Evolutionary conservation across 2,888 invertebrate genomes (phyloP).

Genomic region (Helobdella robusta): DNA sequence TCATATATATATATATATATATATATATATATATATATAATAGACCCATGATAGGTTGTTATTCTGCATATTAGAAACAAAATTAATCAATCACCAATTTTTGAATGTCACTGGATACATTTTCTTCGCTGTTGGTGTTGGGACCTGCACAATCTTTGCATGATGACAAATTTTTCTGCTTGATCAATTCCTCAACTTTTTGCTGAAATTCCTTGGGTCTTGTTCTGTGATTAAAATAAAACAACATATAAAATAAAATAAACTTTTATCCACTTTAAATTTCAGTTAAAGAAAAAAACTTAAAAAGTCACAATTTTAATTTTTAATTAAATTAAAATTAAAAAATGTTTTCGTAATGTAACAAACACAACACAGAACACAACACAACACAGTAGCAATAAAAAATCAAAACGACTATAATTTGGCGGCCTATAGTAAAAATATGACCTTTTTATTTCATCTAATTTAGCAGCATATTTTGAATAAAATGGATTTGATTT

Average conservation of each 20-base stretch:
- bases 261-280: background rate
- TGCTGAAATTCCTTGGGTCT: conserved; percentile 37
- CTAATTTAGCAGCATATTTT: conserved; percentile 42
- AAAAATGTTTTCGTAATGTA: too few relatives aligned
- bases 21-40: background rate
- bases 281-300: background rate
- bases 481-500: conserved; percentile 42
- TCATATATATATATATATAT: background rate
- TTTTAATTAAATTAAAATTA: background rate
- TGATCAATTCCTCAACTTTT: conserved; percentile 35
- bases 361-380: background rate
- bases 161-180: too few relatives aligned
- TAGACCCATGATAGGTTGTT: background rate
- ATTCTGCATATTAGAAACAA: conserved; percentile 34
- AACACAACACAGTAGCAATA: background rate
- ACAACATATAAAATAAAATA: background rate
- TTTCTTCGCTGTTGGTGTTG: too few relatives aligned
- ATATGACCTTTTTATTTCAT: conserved; percentile 29
- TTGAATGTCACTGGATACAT: too few relatives aligned
- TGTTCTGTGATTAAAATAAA: conserved; percentile 30
- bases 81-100: too few relatives aligned
- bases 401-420: background rate
- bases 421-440: background rate
- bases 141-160: too few relatives aligned
- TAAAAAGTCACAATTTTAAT: conserved; percentile 1